Conservation (phyloP, 2,888 invertebrate species). For the Rotaria macrura region DNA sequence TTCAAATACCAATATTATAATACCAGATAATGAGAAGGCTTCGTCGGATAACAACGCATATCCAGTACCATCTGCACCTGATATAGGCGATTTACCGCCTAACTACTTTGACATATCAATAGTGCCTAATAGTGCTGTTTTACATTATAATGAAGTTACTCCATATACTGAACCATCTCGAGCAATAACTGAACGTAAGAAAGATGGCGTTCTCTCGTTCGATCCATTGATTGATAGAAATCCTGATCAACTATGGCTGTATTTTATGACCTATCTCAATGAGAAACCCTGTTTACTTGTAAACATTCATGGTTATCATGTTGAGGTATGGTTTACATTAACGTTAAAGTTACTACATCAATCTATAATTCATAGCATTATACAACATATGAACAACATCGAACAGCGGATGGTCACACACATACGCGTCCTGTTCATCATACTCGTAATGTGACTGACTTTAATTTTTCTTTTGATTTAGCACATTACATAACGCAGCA, state of each 20-base stretch:
- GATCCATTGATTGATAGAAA: neutral
- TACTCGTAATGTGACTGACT: neutral
- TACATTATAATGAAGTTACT: neutral
- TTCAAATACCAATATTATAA: neutral
- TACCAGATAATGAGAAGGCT: neutral
- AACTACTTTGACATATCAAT: slow-evolving; percentile 7
- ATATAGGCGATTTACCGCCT: neutral
- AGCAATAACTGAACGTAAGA: neutral
- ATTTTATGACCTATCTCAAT: slow-evolving; percentile 8
- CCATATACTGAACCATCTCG: neutral
- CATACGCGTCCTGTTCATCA: neutral
- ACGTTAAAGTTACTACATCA: neutral
- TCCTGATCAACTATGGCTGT: neutral
- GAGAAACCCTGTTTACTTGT: neutral
- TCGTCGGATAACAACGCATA: neutral
- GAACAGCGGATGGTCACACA: neutral
- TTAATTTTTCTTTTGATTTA: neutral
- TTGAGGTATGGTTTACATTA: neutral
- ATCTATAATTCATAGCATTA: neutral
- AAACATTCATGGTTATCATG: slow-evolving; percentile 10
- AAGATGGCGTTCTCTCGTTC: neutral
- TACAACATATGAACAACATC: neutral
- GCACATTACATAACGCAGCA: neutral
- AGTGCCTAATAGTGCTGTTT: neutral
- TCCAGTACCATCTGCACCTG: neutral